phyloP scores from a whole-genome alignment of 2,797 vertebrate species.

The Pygocentrus nattereri region DNA sequence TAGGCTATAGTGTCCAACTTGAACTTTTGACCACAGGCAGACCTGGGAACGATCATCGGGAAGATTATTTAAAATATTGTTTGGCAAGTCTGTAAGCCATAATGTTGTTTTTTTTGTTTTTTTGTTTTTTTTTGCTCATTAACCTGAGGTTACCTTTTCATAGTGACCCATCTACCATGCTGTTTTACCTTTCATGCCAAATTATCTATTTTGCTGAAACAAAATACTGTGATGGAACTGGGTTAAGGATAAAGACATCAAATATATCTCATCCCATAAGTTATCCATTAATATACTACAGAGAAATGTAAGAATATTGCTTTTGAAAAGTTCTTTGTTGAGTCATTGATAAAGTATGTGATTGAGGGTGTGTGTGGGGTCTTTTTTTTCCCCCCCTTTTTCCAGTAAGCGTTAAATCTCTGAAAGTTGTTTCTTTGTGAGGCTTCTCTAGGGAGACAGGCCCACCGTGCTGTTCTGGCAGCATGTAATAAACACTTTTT shows the following conservation, averaged over 20 bases:
- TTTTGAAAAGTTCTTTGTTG: constrained; percentile 3
- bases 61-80: constrained; percentile 66
- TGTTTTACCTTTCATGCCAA: neutral
- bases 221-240: neutral
- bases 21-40: constrained; percentile 55
- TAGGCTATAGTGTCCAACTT: constrained; percentile 20
- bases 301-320: neutral
- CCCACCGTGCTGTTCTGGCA: neutral
- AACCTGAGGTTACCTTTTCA: constrained; percentile 9
- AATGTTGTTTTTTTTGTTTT: neutral
- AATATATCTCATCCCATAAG: neutral
- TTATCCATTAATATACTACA: constrained; percentile 3
- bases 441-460: neutral
- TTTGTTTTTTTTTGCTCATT: neutral
- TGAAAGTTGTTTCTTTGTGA: neutral
- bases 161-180: neutral
- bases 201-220: neutral
- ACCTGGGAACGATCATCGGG: constrained; percentile 46
- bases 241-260: neutral
- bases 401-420: neutral
- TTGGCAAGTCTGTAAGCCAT: constrained; percentile 53
- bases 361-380: neutral
- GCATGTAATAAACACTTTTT: neutral
- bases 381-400: too few species aligned
- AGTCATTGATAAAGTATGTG: constrained; percentile 20